phyloP scores from a whole-genome alignment of 92 coral and sea anemone species.

The Porites evermanni region DNA sequence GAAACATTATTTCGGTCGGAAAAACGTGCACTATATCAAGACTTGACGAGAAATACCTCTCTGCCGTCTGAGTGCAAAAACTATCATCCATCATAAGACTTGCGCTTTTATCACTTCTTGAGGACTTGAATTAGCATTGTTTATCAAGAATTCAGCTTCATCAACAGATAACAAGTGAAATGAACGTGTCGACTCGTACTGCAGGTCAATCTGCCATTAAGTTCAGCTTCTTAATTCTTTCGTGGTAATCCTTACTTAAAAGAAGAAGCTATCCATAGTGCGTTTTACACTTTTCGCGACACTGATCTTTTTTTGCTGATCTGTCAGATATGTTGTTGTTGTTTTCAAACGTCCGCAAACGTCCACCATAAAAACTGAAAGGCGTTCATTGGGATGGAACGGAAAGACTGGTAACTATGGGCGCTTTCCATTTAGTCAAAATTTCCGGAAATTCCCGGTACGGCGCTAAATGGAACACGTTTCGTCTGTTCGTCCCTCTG shows the following conservation, averaged over 20 bases:
- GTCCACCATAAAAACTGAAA: neutral
- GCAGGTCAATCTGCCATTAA: no score
- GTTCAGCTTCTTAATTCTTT: neutral
- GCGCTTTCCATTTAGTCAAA: no score
- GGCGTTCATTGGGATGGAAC: neutral
- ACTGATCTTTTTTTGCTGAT: no score
- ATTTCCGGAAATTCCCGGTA: no score
- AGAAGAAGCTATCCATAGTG: neutral
- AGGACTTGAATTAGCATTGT: neutral
- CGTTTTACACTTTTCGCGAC: no score
- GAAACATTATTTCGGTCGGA: conserved; percentile 66
- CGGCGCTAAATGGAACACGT: no score
- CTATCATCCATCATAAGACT: neutral
- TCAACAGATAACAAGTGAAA: no score
- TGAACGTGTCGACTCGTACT: no score
- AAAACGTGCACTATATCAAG: conserved; percentile 19
- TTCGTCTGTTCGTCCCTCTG: no score
- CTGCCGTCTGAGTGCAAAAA: no score
- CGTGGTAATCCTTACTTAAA: neutral
- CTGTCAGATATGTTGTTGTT: no score
- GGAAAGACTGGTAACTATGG: neutral
- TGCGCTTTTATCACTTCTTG: neutral
- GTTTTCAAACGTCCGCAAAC: neutral
- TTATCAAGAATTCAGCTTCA: no score
- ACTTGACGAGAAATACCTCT: neutral